Base-by-base conservation (phyloP, 1,140 invertebrate species). In the Trachymyrmex cornetzi region DNA sequence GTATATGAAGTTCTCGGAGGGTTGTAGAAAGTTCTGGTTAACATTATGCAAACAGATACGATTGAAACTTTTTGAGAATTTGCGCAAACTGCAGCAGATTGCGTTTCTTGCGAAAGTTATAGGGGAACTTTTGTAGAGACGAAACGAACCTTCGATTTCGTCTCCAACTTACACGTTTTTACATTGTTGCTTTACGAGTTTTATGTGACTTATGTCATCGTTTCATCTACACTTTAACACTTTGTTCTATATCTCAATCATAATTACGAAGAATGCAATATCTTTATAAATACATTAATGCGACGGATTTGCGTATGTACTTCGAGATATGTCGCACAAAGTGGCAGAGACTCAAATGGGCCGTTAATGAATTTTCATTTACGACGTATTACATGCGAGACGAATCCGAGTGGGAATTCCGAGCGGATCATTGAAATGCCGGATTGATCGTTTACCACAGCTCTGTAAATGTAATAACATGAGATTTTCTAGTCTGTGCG, bases 1-100 rank as follows among this genome's bases (percentile, higher is more conserved):
- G 53, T 57, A n/a, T 64, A 75, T 59, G 50, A 79, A 85, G 48
- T 79, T 79, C 22, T 79, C 22, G 7, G 63, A 44, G 7, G 57
- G 16, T n/a, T 44, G 63, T 44, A n/a, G 24, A 55, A 75, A 75
- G 71, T 84, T 75, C 55, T 22, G 34, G 12, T 50, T 63, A n/a
- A 34, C 38, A 77, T 77, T 85, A 85, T 77, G 82, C 82, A 66
- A 44, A 79, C 50, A 75, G 57, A 19, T 82, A 74, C 30, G 69
- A 75, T 63, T 44, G 55, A 53, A 84, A 75, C 69, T 84, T 84
- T 59, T 84, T 75, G 69, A 75, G 57, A 84, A 84, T 84, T 75
- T 48, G 69, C 55, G 27, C 55, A 34, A 59, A 71, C 69, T 61
- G 80, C 38, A 84, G 80, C 24, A 75, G 55, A 84, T 84, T 84